A percentile compares a stretch with the other conserved stretches of the same genome.
Conservation (phyloP, 64 coral and sea anemone species). For the Catalaphyllia jardinei region DNA sequence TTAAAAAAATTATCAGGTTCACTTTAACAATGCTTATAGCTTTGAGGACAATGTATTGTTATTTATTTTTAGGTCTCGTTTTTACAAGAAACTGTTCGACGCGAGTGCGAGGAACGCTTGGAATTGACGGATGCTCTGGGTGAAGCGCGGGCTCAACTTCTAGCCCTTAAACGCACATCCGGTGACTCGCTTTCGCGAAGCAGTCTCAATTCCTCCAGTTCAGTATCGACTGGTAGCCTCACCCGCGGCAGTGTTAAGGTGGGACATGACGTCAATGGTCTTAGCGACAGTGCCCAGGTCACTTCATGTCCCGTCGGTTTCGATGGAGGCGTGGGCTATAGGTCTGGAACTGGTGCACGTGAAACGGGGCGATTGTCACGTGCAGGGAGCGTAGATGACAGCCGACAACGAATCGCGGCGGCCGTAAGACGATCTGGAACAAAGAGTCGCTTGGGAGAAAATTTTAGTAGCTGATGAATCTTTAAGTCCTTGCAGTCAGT, state of each 20-base stretch:
- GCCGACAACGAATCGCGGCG: slow-evolving; percentile 60
- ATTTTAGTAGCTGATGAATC: slow-evolving; percentile 40
- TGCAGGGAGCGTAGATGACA: slow-evolving; percentile 64
- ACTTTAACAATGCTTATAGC: no score
- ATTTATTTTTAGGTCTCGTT: slow-evolving; percentile 37
- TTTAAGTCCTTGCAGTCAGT: not conserved
- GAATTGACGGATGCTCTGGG: slow-evolving; percentile 91
- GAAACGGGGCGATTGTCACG: slow-evolving; percentile 45
- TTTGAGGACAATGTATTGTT: not conserved
- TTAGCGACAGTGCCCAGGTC: slow-evolving; percentile 3
- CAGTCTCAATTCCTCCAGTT: slow-evolving; percentile 40
- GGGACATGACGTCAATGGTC: slow-evolving; percentile 24
- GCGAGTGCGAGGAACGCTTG: slow-evolving; percentile 91
- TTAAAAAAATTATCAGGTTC: no score
- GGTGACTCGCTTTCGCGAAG: slow-evolving; percentile 53
- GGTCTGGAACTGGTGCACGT: slow-evolving; percentile 48
- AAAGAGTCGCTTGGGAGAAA: slow-evolving; percentile 49
- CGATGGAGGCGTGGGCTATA: slow-evolving; percentile 62
- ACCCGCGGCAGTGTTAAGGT: not conserved
- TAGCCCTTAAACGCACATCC: slow-evolving; percentile 56
- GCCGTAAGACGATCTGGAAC: slow-evolving; percentile 52
- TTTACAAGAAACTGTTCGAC: slow-evolving; percentile 93
- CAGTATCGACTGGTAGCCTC: not conserved
- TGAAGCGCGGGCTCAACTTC: slow-evolving; percentile 80
- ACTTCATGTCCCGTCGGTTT: slow-evolving; percentile 69